A percentile compares a stretch with the other conserved stretches of the same genome.
Conservation (phyloP, 2,888 invertebrate genomes). For the Pomacea canaliculata region DNA sequence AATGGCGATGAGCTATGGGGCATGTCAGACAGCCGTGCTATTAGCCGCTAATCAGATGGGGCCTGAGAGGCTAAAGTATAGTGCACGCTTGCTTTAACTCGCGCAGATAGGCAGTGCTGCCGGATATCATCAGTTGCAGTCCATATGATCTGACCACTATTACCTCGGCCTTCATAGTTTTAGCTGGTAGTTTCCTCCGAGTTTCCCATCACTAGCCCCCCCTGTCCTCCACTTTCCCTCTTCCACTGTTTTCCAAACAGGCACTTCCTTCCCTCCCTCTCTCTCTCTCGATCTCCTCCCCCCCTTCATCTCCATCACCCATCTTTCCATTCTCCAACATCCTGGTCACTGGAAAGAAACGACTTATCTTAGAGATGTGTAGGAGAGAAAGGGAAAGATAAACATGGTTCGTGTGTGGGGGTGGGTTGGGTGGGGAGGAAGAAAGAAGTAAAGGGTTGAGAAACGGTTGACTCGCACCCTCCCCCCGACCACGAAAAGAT, state of each 20-base stretch:
- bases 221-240: neutral
- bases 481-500: no score
- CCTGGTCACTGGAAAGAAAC: no score
- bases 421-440: no score
- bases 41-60: slow-evolving; percentile 12
- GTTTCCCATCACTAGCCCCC: neutral
- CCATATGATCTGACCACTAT: slow-evolving; percentile 12
- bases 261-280: no score
- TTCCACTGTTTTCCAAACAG: neutral
- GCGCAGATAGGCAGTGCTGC: slow-evolving; percentile 11
- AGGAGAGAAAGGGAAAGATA: no score
- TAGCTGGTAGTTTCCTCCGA: neutral
- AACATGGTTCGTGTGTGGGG: no score
- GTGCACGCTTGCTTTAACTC: slow-evolving; percentile 3
- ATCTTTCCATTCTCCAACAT: no score
- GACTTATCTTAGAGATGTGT: no score
- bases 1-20: slow-evolving; percentile 11
- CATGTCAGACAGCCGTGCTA: slow-evolving; percentile 11
- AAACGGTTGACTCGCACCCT: no score
- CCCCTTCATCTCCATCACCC: no score
- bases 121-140: slow-evolving; percentile 12
- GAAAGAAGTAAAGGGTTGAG: no score
- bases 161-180: neutral
- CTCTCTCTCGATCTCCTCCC: no score
- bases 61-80: neutral